Conservation (phyloP, 2,113 vertebrate genomes). For the Erythrocercus mccallii region DNA sequence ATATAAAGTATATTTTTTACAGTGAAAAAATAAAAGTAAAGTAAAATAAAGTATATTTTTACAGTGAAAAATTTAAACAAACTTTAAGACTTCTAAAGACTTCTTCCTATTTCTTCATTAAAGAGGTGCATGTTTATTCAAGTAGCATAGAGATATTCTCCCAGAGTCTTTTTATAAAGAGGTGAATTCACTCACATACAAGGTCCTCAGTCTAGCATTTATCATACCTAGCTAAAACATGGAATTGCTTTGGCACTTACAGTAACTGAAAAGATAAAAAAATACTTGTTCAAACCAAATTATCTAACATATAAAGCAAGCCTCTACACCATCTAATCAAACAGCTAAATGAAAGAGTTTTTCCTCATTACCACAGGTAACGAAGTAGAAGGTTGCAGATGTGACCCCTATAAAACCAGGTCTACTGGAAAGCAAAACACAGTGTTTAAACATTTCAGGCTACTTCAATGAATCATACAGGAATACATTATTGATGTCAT, state of each 20-base stretch:
- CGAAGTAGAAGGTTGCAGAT: neutral
- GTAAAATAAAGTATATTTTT: no score
- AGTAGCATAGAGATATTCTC: neutral
- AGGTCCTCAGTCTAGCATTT: neutral
- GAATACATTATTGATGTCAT: neutral
- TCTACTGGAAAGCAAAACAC: neutral
- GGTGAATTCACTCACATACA: neutral
- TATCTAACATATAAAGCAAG: neutral
- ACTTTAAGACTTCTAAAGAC: neutral
- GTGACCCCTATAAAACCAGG: neutral
- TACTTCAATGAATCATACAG: neutral
- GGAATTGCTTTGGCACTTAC: neutral
- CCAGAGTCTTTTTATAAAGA: neutral
- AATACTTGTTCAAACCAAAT: neutral
- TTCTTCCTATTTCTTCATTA: neutral
- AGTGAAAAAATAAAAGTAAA: no score
- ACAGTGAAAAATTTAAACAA: neutral
- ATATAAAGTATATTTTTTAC: no score
- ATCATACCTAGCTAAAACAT: neutral
- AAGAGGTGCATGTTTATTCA: neutral
- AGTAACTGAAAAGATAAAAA: neutral
- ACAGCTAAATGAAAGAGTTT: neutral
- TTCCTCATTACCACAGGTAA: neutral
- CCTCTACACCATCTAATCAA: neutral
- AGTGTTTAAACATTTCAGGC: neutral